Evolutionary conservation across 1,140 invertebrate genomes (phyloP), one percentile per base, ranked within the genome.

Genomic region (Whitmania pigra): DNA sequence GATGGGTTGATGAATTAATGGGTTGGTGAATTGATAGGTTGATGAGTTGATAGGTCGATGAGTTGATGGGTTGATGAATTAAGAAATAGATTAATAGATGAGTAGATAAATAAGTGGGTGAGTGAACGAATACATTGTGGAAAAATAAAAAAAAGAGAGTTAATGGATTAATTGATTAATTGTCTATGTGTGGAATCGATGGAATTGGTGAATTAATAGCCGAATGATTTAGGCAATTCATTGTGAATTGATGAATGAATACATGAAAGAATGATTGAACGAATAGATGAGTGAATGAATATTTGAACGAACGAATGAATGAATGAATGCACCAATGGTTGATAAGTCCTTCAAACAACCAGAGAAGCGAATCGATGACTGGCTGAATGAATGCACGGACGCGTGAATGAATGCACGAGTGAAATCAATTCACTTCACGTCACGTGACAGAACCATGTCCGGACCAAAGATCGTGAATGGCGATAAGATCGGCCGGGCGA

Each of bases 331-430:
- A 63, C 20, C 11, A n/a, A 63, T 13, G 25, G 25, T n/a, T 25
- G 2, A 9, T 9, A n/a, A 57, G 54, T n/a, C 54, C 20, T n/a
- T 2, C 20, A 25, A n/a, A 9, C 20, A 2, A 57, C 20, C 54
- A 13, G 29, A 31, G 9, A 20, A 63, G 18, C 20, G 57, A 63
- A 63, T 31, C 11, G 18, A 63, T 31, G 57, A 63, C 22, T 25
- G 57, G 11, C 22, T 63, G 57, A 63, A 63, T 31, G 57, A 63
- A 63, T 63, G 57, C 22, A 31, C 57, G 3, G 29, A 7, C 57
- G 29, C 57, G 29, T 63, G 57, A 63, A 25, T 63, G 57, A 63
- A 63, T 63, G 29, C 22, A 63, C 29, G 29, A 63, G 22, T 63
- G 22, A 25, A 63, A 63, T 63, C 57, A 63, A 63, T 63, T 63